These are phyloP conservation scores for Hapalemur alaotrensis DNA, from an alignment of 2,797 vertebrate genomes.

Conservation along the genomic window DNA sequence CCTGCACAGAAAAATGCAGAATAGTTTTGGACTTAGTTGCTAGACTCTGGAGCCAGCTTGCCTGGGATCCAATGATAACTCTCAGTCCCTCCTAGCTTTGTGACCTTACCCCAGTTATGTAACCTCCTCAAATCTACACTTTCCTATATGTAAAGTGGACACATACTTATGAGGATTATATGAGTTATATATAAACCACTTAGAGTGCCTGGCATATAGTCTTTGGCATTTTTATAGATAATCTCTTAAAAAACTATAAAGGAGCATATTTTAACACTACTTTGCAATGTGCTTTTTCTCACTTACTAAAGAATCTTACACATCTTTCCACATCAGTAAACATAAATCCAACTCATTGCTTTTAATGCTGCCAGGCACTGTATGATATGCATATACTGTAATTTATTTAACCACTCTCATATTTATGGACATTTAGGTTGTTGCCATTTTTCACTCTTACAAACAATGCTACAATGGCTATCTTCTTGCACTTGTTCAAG, in stretches of 20 bases:
- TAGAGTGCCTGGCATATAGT: not conserved
- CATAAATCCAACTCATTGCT: not conserved
- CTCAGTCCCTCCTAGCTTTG: not conserved
- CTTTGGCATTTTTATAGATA: constrained; percentile 24
- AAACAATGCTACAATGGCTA: not conserved
- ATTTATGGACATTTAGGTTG: not conserved
- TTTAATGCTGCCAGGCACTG: not conserved
- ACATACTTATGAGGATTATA: not conserved
- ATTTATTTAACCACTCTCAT: not conserved
- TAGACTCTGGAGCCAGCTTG: not conserved
- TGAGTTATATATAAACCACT: not conserved
- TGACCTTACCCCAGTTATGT: not conserved
- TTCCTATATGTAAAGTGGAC: not conserved
- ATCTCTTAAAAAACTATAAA: not conserved
- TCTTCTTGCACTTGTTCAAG: not conserved
- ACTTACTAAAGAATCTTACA: not conserved
- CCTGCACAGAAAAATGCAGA: not conserved
- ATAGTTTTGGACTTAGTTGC: not conserved
- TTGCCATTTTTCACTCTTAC: not conserved
- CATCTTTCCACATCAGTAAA: not conserved
- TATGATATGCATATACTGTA: not conserved
- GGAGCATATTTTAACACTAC: not conserved
- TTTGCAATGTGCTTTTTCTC: not conserved
- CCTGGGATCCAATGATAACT: not conserved
- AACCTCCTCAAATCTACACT: not conserved